Base-by-base conservation (phyloP, 2,888 invertebrate species). In the Caenorhabditis sp. region DNA sequence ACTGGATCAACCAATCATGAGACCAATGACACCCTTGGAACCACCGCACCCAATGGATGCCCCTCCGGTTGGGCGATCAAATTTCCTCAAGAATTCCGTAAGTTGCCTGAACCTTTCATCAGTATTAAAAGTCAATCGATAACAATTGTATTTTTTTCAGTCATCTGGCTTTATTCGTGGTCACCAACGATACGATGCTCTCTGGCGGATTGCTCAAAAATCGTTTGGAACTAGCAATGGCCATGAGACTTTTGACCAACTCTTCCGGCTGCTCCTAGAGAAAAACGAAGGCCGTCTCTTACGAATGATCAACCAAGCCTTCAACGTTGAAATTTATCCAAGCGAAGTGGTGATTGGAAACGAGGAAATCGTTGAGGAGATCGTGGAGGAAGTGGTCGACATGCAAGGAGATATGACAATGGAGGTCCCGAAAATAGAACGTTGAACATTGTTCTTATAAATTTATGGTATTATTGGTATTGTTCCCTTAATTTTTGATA, bases 221-320 rank as follows among this genome's bases (percentile, higher is more conserved):
- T 53, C 74, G 11, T 69, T 83, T 40, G 81, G 80, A 1, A 65
- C 78, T 0, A 18, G 56, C 1, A 62, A 47, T 11, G 79, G 82
- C 20, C 67, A 72, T 9, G 85, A 87, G 3, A 84, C 86, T 0
- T 85, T 85, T 60, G 86, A 86, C 56, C 60, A 53, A 9, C 35
- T 86, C 1, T 88, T 83, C 83, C 71, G 68, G 62, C 53, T 85
- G 35, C 79, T 86, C 9, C 77, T 84, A 18, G 71, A 80, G 47
- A 82, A 78, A 32, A 83, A 88, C 60, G 86, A 85, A 37, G 20
- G 56, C 37, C 83, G 84, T 11, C 67, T 86, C 0, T 62, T 88
- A 6, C 76, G 80, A 0, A 80, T 69, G 32, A 78, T 85, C 26
- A 71, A 84, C 53, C 50, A 53, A 5, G 28, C 65, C 32, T 82